phyloP scores from a whole-genome alignment of 2,888 invertebrate species.

The Charanyca ferruginea region DNA sequence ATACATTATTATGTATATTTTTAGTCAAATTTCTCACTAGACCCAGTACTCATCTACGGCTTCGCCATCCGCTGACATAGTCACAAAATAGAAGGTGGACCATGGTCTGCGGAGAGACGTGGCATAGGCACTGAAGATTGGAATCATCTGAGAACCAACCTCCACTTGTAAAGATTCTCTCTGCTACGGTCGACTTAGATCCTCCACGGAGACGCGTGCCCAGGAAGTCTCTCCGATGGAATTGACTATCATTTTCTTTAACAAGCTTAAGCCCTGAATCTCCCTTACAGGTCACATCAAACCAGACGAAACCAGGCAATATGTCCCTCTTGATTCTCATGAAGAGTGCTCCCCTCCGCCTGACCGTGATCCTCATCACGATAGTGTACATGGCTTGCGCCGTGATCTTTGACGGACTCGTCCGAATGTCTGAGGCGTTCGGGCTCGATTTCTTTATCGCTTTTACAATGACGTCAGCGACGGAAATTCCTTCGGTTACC shows the following conservation, averaged over 20 bases:
- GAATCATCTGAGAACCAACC: too few species aligned
- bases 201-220: too few species aligned
- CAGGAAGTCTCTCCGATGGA: too few species aligned
- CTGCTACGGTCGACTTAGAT: too few species aligned
- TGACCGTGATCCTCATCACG: constrained; percentile 77
- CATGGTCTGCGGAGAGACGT: too few species aligned
- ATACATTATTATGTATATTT: too few species aligned
- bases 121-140: too few species aligned
- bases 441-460: constrained; percentile 87
- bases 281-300: constrained; percentile 70
- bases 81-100: too few species aligned
- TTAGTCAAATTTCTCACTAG: too few species aligned
- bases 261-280: neutral
- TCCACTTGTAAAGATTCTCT: too few species aligned
- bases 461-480: constrained; percentile 85
- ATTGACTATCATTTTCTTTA: neutral
- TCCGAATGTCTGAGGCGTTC: constrained; percentile 85
- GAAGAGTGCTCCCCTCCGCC: constrained; percentile 76
- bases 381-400: constrained; percentile 84
- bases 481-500: constrained; percentile 86
- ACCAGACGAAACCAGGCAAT: constrained; percentile 73
- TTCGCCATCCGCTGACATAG: too few species aligned
- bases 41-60: too few species aligned
- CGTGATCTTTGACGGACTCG: constrained; percentile 86
- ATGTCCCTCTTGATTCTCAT: constrained; percentile 79